Base-by-base conservation (phyloP, 1,140 invertebrate species). In the Neuroterus valhalla region DNA sequence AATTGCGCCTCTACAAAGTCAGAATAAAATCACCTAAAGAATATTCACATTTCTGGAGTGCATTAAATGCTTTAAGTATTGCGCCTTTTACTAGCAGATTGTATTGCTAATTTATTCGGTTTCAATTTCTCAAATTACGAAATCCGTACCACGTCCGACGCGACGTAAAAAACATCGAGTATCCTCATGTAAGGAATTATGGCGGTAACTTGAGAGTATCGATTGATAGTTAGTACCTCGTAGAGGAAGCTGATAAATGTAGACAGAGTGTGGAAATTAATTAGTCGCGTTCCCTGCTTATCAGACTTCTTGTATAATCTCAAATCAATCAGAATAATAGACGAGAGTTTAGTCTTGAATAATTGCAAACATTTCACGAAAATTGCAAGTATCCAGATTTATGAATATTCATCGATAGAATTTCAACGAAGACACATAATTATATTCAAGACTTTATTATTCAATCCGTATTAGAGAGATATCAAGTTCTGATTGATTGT, bases 131-230 rank as follows among this genome's bases (percentile, higher is more conserved):
- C 55, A 62, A 14, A 62, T 62, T 62, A 62, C 55, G 15, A 31
- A 62, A n/a, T 38, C 55, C 14, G 15, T 62, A 8, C 23, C 23
- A 14, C 23, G 12, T 15, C 15, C 31, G 55, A 15, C 12, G 66
- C 31, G 55, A 15, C 12, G 66, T 68, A 45, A 72, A 31, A 72
- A 46, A 19, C 42, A 48, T 45, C 42, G 3, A 50, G 71, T 77
- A 72, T 76, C 21, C 19, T 21, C 66, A 46, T 70, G 72, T 62
- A 21, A 50, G 50, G 38, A 72, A 76, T 72, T 67, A 72, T 72
- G 44, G 14, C 17, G 8, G 67, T 70, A 72, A 73, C 72, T 66
- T 52, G 75, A 76, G 14, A 21, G 48, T 72, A 66, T 66, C 19
- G 44, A 68, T 69, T 45, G 69, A 68, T 71, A 48, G 66, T 46